Base-by-base conservation (phyloP, 1,140 invertebrate species). In the Littorina saxatilis region DNA sequence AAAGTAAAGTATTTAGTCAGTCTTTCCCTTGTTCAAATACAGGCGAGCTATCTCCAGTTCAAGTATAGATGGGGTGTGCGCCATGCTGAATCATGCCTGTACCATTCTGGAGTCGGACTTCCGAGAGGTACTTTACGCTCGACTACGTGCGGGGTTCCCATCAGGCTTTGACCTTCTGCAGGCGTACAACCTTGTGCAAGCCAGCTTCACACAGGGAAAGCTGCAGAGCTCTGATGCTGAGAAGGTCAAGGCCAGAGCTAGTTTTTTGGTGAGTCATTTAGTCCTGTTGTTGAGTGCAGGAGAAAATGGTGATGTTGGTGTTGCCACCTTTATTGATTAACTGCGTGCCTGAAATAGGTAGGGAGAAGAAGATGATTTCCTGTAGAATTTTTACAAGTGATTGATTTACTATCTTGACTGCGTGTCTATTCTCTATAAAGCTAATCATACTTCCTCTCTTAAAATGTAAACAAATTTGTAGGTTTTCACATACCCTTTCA, bases 61-160 rank as follows among this genome's bases (percentile, higher is more conserved):
- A 86, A 99, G 96, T 90, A 94, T 99, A 66, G 98, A 99, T 92
- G 98, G 98, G 55, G 95, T 98, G 66, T 99, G 99, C 94, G 98
- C 98, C 43, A 97, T 99, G 87, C 95, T 99, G 3, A 99, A 99
- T 92, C 98, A 98, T 93, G 96, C 96, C 1, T 96, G 96, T 87
- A 95, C 96, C 1, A 94, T 97, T 68, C 93, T 99, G 40, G 98
- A 99, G 93, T 95, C 96, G 76, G 96, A 97, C 85, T 97, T 97
- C 90, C 95, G 95, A 27, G 94, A 94, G 79, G 95, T 96, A 43
- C 93, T 99, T 35, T 95, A 95, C 77, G 94, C 94, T 32, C 94
- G 95, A 66, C 92, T 99, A 32, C 94, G 96, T 79, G 95, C 95
- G 88, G 97, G 97, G 29, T 98, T 97, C 93, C 96, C 90, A 2